phyloP scores from a whole-genome alignment of 2,113 vertebrate species.

The Mus musculus region GRCm39 chr9:83006001-83006500 shows the following conservation, averaged over 20 bases:
- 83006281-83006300: not conserved
- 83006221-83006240: not conserved
- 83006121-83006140: not conserved
- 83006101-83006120: no score
- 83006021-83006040: not conserved
- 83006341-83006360: not conserved
- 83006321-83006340: not conserved
- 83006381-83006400: slow-evolving; percentile 45
- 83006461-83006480: not conserved
- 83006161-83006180: not conserved
- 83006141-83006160: not conserved
- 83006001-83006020: not conserved
- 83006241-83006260: not conserved
- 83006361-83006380: not conserved
- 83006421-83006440: not conserved
- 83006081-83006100: not conserved
- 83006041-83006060: not conserved
- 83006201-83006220: no score
- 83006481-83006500: not conserved
- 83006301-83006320: not conserved
- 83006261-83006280: not conserved
- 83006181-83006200: not conserved
- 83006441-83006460: not conserved
- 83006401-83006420: not conserved
- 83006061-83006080: not conserved